Base-by-base conservation (phyloP, 2,888 invertebrate genomes). In the Acanthosepion esculentum region DNA sequence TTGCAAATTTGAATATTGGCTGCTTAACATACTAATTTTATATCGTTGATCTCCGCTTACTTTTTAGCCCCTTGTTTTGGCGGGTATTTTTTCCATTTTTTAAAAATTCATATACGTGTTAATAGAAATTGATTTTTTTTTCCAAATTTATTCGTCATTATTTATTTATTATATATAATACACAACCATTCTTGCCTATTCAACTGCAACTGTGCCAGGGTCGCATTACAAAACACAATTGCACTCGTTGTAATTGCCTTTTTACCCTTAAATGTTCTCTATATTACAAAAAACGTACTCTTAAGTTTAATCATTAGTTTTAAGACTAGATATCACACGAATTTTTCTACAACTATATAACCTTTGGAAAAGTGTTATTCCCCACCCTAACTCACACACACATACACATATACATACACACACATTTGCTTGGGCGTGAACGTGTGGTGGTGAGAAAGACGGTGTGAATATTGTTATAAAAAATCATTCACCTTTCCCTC, bases 371-470 rank as follows among this genome's bases (percentile, higher is more conserved):
- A 78, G 78, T 78, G 78, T 78, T 78, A n/a, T 78, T 78, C n/a
- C n/a, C 12, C 3, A n/a, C 78, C 29, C 78, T n/a, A 8, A 29
- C 29, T n/a, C 78, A 8, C 64, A n/a, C n/a, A n/a, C 78, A n/a
- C 8, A 78, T n/a, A n/a, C n/a, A n/a, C n/a, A n/a, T n/a, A n/a
- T 78, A n/a, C 78, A n/a, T 18, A n/a, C 78, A 78, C 15, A 78
- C 78, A 33, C 78, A n/a, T 78, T n/a, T 78, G n/a, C n/a, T 59
- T 59, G 59, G 59, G 59, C 23, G 59, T 59, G 59, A 59, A n/a
- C 78, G 78, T 78, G 78, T 78, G n/a, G 12, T n/a, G 78, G 78
- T 78, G 78, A 78, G n/a, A 78, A 78, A 78, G n/a, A 78, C 78
- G 10, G 78, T 78, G n/a, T 10, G 78, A n/a, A n/a, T n/a, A 15